Percentiles rank a stretch among this genome's conserved stretches.
These are phyloP conservation scores for Chloebia gouldiae DNA, from an alignment of 2,113 vertebrate genomes.

Conservation along the genomic window DNA sequence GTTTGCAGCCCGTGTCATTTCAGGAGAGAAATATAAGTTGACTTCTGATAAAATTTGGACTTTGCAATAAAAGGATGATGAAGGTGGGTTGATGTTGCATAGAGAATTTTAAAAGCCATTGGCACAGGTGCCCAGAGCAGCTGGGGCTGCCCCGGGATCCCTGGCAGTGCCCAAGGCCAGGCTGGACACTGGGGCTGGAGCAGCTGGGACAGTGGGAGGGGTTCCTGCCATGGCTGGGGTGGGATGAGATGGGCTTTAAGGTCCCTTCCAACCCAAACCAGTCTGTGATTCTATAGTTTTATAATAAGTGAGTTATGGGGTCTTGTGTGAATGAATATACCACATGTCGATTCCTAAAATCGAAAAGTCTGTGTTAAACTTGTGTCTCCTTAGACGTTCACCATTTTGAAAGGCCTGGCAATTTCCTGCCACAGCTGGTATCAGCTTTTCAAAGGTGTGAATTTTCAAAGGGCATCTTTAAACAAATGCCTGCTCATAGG, in stretches of 20 bases:
- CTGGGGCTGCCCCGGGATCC: not conserved
- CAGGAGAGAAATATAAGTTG: not conserved
- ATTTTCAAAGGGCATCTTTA: not conserved
- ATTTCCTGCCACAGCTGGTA: not conserved
- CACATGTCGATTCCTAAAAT: not conserved
- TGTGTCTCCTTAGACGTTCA: not conserved
- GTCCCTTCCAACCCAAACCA: not conserved
- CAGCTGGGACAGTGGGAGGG: not conserved
- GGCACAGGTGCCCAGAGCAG: not conserved
- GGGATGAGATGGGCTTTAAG: not conserved
- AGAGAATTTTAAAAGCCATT: not conserved
- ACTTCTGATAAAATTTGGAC: not conserved
- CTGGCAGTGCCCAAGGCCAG: not conserved
- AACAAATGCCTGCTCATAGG: not conserved
- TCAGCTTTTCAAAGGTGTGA: not conserved
- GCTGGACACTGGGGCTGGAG: accelerated
- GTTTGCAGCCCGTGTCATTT: accelerated
- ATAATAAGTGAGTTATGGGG: accelerated
- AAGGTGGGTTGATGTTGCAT: not conserved
- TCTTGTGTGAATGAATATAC: too few relatives aligned
- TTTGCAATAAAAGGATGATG: not conserved
- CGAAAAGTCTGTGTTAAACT: not conserved
- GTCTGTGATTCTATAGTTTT: not conserved
- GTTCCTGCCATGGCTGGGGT: too few relatives aligned
- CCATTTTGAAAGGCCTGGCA: not conserved